phyloP scores from a whole-genome alignment of 2,113 vertebrate genomes.

The Cnemophilus loriae region DNA sequence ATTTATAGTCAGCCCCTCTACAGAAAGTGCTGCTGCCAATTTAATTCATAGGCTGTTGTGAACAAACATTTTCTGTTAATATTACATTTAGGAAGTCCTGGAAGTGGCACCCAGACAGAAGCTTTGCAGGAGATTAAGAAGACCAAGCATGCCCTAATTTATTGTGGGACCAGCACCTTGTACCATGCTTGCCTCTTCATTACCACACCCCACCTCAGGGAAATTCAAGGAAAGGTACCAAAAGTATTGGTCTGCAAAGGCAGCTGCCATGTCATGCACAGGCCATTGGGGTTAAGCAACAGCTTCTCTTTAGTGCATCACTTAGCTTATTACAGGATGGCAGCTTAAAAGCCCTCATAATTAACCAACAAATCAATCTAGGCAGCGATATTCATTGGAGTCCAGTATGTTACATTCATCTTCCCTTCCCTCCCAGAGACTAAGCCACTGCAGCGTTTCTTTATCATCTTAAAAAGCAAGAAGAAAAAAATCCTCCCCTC shows the following conservation, averaged over 20 bases:
- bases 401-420: neutral
- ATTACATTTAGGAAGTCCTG: neutral
- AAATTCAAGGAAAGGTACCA: neutral
- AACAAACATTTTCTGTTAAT: neutral
- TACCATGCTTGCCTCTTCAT: neutral
- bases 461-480: neutral
- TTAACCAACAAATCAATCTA: constrained; percentile 10
- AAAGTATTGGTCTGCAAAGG: neutral
- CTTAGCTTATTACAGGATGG: constrained; percentile 19
- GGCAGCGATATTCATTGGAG: neutral
- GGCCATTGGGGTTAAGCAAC: neutral
- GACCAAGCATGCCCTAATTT: accelerated
- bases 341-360: constrained; percentile 18
- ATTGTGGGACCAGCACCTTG: neutral
- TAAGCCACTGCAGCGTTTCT: neutral
- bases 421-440: neutral
- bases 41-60: neutral
- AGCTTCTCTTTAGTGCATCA: neutral
- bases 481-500: neutral
- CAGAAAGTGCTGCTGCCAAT: neutral
- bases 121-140: neutral
- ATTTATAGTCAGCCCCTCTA: neutral
- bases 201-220: neutral
- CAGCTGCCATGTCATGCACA: neutral
- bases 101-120: neutral